Evolutionary conservation across 2,888 invertebrate species (phyloP), one percentile per base, ranked within the genome.

Genomic region (Ctenicera cuprea): DNA sequence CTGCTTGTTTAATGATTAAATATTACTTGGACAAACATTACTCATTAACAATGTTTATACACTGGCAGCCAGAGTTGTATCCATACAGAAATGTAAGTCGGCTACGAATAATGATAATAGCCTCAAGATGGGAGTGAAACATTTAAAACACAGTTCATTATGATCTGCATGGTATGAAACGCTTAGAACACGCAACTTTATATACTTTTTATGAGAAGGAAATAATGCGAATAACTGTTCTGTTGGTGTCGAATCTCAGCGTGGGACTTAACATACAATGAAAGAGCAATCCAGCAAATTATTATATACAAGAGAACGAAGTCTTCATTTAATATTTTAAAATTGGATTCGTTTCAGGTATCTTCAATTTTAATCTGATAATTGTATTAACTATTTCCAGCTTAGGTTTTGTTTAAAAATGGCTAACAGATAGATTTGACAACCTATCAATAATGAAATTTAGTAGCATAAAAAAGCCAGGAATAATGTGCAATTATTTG

Each of bases 181-280:
- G 20, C 41, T 18, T 4, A 38, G 14, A 59, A 48, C 67, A 68
- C 67, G 67, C 67, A 68, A 57, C 57, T 68, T 33, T 18, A 68
- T 59, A 54, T 26, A 54, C 54, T 54, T 68, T 63, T 68, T 68
- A 14, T 38, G 59, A 18, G 59, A 38, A 37, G 18, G 11, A 38
- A 41, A 59, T 38, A 59, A 59, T 38, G 59, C 59, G 59, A 59
- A 59, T 59, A 59, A 59, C 59, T 59, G 59, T 59, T 59, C 18
- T n/a, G 38, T 20, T 38, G 45, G 63, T 63, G 63, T 63, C 63
- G 45, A 63, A 63, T 45, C 63, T 63, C 63, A 43, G 63, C 63
- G 63, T 63, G 63, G 45, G 43, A 45, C 14, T 43, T 30, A 14
- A 3, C 3, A 14, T n/a, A 63, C 63, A 63, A 63, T 63, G 61